Evolutionary conservation across 2,888 invertebrate species (phyloP).

Genomic region (Trimorus sp.): DNA sequence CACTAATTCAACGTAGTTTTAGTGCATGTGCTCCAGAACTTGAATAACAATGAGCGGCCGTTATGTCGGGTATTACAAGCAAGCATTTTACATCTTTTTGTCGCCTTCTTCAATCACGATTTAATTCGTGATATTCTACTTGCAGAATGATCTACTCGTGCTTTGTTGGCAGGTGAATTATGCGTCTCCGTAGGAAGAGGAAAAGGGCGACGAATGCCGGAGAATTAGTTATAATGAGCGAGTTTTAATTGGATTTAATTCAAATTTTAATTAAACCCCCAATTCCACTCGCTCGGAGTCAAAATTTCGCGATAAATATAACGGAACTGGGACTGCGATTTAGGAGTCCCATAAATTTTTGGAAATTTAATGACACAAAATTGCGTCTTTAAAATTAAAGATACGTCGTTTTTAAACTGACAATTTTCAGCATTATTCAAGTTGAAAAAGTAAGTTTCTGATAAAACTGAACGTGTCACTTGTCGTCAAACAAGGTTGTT

Average conservation of each 20-base stretch:
- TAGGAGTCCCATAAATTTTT: too few species aligned
- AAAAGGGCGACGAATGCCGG: background rate
- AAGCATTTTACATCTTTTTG: conserved; percentile 25
- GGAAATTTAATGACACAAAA: too few species aligned
- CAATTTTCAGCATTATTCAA: too few species aligned
- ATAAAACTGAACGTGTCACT: too few species aligned
- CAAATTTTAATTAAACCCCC: conserved; percentile 3
- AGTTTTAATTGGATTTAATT: conserved; percentile 6
- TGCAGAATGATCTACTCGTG: conserved; percentile 6
- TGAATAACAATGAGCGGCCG: conserved; percentile 21
- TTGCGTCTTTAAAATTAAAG: too few species aligned
- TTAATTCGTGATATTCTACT: conserved; percentile 21
- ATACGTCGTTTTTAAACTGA: too few species aligned
- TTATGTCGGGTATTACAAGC: conserved; percentile 11
- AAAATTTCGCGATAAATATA: too few species aligned
- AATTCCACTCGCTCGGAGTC: background rate
- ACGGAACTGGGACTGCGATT: too few species aligned
- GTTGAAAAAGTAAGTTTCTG: too few species aligned
- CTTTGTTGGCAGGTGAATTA: background rate
- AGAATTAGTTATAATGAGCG: conserved; percentile 10
- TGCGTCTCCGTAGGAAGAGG: background rate
- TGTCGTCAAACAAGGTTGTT: too few species aligned
- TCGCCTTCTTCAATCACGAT: conserved; percentile 11
- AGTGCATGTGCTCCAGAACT: background rate
- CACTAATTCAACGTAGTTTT: too few species aligned